Base-by-base conservation (phyloP, 2,888 invertebrate species). In the Drosophila nigritarsus region DNA sequence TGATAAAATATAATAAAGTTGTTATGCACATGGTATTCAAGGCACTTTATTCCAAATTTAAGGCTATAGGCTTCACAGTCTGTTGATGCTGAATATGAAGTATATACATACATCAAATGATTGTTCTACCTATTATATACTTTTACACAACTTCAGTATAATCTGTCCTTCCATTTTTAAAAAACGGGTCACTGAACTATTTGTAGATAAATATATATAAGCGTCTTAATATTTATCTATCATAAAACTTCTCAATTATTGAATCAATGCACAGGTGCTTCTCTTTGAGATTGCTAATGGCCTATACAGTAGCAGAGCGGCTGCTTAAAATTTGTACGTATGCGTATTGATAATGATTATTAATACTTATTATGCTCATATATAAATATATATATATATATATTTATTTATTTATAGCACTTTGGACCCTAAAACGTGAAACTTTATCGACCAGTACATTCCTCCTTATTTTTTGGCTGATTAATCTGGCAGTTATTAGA, bases 1-100 rank as follows among this genome's bases (percentile, higher is more conserved):
- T 38, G 18, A 8, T 38, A 0, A 36, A 6, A 5, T 32, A 32
- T 4, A 4, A 36, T 36, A 15, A 36, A 15, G 7, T 36, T 36
- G 36, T 7, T 36, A 18, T 3, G 3, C 8, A 8, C 3, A 18
- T 38, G 7, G 7, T 18, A 18, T 0, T 13, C 1, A 0, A 0
- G 11, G 32, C 13, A 0, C 3, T 8, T 38, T 38, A 8, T 38
- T 38, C 38, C 8, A 38, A 18, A 38, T 38, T 3, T 18, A 38
- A 8, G 2, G 3, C 8, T 1, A 18, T 38, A 3, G 8, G 18
- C 18, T 8, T 18, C 18, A 18, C 0, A 18, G 38, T 18, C 18
- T 8, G n/a, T 42, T 42, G 1, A 20, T 1, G 11, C 11, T n/a
- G 1, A 7, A 1, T 0, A 20, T 1, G 6, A 6, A 29, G 29